Base-by-base conservation (phyloP, 1,140 invertebrate species). In the Copidosoma floridanum region DNA sequence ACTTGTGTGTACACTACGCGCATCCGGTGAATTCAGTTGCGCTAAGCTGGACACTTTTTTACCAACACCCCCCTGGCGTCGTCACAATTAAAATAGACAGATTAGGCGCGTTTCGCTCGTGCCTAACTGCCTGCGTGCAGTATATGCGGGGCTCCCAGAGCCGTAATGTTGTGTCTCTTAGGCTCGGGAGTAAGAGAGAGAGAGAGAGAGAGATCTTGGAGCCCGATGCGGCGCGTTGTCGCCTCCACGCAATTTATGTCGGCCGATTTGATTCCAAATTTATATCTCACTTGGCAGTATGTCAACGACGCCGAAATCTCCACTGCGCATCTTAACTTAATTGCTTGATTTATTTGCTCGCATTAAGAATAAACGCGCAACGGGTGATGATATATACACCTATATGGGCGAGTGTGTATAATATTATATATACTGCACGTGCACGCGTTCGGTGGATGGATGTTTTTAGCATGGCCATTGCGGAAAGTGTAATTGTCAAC, bases 251-350 rank as follows among this genome's bases (percentile, higher is more conserved):
- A 62, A 68, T 65, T 67, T 68, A 67, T 50, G 35, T 47, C 61
- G 32, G 43, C 52, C 52, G 57, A 63, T 64, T 67, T 65, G 50
- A 65, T 68, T 62, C 64, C 62, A 51, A 67, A 70, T 70, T 68
- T 70, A 67, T 65, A 62, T 57, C 61, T 61, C 43, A 51, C 52
- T 53, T 58, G 56, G 43, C 43, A 43, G 47, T 52, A 47, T 53
- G 62, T 68, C 46, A 41, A 50, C 26, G 60, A 44, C n/a, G n/a
- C n/a, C n/a, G n/a, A 51, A 14, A 10, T 11, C 20, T 8, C 18
- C 20, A 12, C 16, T 21, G 43, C 10, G 12, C n/a, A n/a, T 48
- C 29, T 29, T 48, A 8, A 7, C 29, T 29, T 14, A 26, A 12
- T 1, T 46, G 10, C 43, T 3, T 11, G 16, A 46, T 21, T 12